Conservation (phyloP, 2,888 invertebrate species). For the Camponotus fellah region DNA sequence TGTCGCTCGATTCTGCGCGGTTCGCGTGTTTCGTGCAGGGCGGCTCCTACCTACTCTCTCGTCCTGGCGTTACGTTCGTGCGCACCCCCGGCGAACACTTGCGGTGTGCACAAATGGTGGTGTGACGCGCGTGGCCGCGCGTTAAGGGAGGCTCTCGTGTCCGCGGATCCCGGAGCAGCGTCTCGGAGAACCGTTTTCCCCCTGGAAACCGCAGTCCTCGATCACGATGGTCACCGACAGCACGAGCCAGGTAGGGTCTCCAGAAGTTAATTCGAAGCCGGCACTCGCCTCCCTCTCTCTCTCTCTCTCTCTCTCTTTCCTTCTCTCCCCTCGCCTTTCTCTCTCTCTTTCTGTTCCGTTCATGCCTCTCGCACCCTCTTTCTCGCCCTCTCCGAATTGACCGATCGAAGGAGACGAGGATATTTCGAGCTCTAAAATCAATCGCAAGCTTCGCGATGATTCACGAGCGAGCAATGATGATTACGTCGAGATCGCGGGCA, state of each 20-base stretch:
- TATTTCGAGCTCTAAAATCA: constrained; percentile 5
- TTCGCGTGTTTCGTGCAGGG: constrained; percentile 75
- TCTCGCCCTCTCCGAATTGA: background rate
- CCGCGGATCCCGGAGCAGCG: constrained; percentile 45
- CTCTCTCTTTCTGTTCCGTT: background rate
- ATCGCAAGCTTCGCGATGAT: background rate
- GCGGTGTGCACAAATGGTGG: constrained; percentile 70
- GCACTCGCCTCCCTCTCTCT: too few relatives aligned
- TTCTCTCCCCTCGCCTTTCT: too few relatives aligned
- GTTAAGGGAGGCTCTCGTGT: constrained; percentile 48
- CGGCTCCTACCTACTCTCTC: constrained; percentile 78
- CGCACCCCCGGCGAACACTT: constrained; percentile 55
- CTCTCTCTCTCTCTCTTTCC: too few relatives aligned
- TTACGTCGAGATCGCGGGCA: background rate
- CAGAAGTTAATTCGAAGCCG: too few relatives aligned
- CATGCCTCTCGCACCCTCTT: background rate
- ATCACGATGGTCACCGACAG: too few relatives aligned
- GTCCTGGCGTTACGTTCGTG: constrained; percentile 67
- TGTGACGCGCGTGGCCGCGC: constrained; percentile 64
- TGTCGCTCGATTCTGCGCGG: constrained; percentile 81
- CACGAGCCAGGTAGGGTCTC: too few relatives aligned
- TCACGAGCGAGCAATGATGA: background rate
- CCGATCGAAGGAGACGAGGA: constrained; percentile 56
- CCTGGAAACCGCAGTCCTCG: too few relatives aligned
- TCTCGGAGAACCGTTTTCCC: constrained; percentile 5